Base-by-base conservation (phyloP, 2,797 vertebrate species). In the Sciurus vulgaris region DNA sequence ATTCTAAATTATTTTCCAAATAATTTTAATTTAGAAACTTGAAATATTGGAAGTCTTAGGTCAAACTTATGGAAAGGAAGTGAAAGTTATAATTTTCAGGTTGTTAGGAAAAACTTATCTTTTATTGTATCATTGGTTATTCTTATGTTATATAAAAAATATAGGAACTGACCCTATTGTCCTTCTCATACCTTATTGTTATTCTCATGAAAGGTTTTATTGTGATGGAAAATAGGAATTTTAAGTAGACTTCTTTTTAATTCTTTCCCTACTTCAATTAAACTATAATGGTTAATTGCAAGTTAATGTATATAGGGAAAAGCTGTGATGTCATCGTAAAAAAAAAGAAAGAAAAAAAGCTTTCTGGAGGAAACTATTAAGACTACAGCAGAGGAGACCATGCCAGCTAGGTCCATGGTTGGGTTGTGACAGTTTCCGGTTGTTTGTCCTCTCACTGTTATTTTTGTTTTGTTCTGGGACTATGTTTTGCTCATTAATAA, bases 51-150 rank as follows among this genome's bases (percentile, higher is more conserved):
- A 38, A 77, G 85, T 88, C 76, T 81, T 81, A 63, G 47, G 4
- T 82, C 77, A 73, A 67, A 38, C 26, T 59, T 87, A 63, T 89
- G 35, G 70, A 83, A 88, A 89, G 79, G 88, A 78, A 61, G n/a
- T 13, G 59, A 91, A 59, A 85, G 13, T 94, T 95, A 63, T 28
- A 65, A 33, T 88, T 91, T 96, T 92, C n/a, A 96, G 44, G 54
- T 76, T 88, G 13, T 87, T 1, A 0, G 79, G 30, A 65, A 28
- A 89, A 93, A 61, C 54, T 1, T 54, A 3, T 89, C 44, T 69
- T 94, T 79, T n/a, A 85, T 28, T 77, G 38, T 56, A 70, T 81
- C 33, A 33, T 77, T n/a, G 54, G 76, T 6, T n/a, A 72, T 94
- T 89, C 73, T 69, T 61, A 12, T 69, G 44, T 79, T 76, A 51